These are phyloP conservation scores for Perizoma flavofasciatum DNA, from an alignment of 2,888 invertebrate genomes.

Conservation along the genomic window DNA sequence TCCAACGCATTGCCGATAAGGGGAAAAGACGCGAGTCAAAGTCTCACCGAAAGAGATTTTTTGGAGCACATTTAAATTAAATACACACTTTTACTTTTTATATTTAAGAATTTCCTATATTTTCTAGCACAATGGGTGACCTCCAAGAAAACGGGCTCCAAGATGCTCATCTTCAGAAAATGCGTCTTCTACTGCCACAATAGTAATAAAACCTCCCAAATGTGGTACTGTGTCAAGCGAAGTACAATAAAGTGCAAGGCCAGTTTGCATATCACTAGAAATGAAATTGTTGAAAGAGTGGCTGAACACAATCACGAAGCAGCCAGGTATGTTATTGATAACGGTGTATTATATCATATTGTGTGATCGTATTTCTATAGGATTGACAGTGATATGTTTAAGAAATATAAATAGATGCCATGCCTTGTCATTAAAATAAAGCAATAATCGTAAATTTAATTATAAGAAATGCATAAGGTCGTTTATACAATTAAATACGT, in stretches of 20 bases:
- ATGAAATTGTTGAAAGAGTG: constrained; percentile 2
- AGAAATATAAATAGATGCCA: too few relatives aligned
- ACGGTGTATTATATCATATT: constrained; percentile 27
- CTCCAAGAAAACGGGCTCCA: constrained; percentile 1
- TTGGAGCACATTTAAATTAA: too few relatives aligned
- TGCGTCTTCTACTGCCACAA: constrained; percentile 10
- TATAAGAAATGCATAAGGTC: too few relatives aligned
- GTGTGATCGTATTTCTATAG: background rate
- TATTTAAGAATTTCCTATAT: background rate
- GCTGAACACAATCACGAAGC: constrained; percentile 5
- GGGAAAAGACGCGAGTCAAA: too few relatives aligned
- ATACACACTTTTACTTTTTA: too few relatives aligned
- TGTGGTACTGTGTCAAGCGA: constrained; percentile 12
- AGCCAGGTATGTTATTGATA: background rate
- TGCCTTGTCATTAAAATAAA: too few relatives aligned
- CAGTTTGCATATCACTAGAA: constrained; percentile 2
- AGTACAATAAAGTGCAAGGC: constrained; percentile 1
- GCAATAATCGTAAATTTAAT: too few relatives aligned
- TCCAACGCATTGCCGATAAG: too few relatives aligned
- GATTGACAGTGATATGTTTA: too few relatives aligned
- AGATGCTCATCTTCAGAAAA: constrained; percentile 2
- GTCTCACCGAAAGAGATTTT: too few relatives aligned
- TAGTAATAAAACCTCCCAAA: background rate
- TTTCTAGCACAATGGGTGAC: constrained; percentile 7
- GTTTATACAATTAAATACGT: too few relatives aligned